Conservation (phyloP, 2,888 invertebrate genomes). For the Drosophila infuscata region DNA sequence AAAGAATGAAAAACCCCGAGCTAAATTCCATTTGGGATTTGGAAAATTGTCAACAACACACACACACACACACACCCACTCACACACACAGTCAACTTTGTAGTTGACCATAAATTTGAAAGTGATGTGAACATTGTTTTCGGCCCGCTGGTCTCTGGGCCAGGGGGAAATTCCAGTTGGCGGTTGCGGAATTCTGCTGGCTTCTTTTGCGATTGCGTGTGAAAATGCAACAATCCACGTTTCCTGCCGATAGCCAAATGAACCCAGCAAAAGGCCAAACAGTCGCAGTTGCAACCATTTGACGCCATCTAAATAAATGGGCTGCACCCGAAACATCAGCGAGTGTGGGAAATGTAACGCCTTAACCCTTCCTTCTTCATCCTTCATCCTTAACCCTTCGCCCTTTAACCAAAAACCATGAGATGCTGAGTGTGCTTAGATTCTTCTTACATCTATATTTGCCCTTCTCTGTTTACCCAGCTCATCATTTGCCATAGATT, state of each 20-base stretch:
- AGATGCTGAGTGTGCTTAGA: not conserved
- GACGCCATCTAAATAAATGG: slow-evolving; percentile 40
- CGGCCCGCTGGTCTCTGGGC: not conserved
- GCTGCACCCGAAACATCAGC: slow-evolving; percentile 45
- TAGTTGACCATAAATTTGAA: slow-evolving; percentile 25
- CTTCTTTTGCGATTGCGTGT: slow-evolving; percentile 64
- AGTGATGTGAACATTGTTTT: slow-evolving; percentile 26
- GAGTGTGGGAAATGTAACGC: slow-evolving; percentile 47
- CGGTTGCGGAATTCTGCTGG: slow-evolving; percentile 35
- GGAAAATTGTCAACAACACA: slow-evolving; percentile 41
- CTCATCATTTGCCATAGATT: not conserved
- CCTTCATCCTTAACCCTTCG: slow-evolving; percentile 14
- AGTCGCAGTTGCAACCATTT: slow-evolving; percentile 36
- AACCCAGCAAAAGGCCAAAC: slow-evolving; percentile 32
- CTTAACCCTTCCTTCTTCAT: slow-evolving; percentile 26
- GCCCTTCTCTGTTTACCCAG: slow-evolving; percentile 12
- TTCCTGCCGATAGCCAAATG: slow-evolving; percentile 48
- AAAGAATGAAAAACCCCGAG: slow-evolving; percentile 29
- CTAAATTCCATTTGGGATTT: slow-evolving; percentile 39
- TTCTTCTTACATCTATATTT: not conserved
- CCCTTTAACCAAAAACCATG: not conserved
- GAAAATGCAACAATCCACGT: slow-evolving; percentile 66
- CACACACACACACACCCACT: not conserved
- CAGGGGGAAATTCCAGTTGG: slow-evolving; percentile 46
- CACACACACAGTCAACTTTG: slow-evolving; percentile 1